These are phyloP conservation scores for Achlya flavicornis DNA, from an alignment of 2,888 invertebrate genomes.

Conservation along the genomic window DNA sequence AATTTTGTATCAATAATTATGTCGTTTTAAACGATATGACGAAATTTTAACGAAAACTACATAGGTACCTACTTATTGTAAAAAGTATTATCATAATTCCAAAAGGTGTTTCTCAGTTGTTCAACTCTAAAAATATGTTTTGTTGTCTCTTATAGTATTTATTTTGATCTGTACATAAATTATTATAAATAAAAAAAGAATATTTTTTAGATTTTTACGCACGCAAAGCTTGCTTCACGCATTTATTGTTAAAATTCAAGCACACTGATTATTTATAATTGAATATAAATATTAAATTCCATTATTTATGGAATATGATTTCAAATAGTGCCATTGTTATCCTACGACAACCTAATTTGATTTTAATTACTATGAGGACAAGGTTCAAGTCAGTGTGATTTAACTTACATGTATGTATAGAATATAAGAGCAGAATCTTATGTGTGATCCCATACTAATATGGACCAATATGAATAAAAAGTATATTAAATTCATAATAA, in stretches of 20 bases:
- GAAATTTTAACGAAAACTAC: neutral
- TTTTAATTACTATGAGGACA: slow-evolving; percentile 3
- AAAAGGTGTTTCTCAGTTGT: neutral
- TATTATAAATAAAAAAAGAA: neutral
- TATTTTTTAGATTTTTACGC: slow-evolving; percentile 10
- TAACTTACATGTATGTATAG: slow-evolving; percentile 13
- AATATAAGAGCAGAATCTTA: slow-evolving; percentile 30
- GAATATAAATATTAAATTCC: neutral
- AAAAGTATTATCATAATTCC: neutral
- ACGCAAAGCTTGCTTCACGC: slow-evolving; percentile 15
- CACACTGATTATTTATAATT: neutral
- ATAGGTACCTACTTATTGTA: neutral
- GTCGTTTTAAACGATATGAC: neutral
- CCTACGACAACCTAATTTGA: slow-evolving; percentile 1
- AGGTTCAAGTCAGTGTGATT: slow-evolving; percentile 21
- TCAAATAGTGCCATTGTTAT: slow-evolving; percentile 2
- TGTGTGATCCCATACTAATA: slow-evolving; percentile 44
- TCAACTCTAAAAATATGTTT: neutral
- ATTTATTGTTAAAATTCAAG: neutral
- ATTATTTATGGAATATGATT: no score
- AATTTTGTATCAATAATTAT: no score
- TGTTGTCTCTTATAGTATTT: neutral
- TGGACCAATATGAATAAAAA: slow-evolving; percentile 68
- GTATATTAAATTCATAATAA: slow-evolving; percentile 46
- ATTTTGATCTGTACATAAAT: slow-evolving; percentile 7